Conservation (phyloP, 2,797 vertebrate species). For the Oreochromis mossambicus region DNA sequence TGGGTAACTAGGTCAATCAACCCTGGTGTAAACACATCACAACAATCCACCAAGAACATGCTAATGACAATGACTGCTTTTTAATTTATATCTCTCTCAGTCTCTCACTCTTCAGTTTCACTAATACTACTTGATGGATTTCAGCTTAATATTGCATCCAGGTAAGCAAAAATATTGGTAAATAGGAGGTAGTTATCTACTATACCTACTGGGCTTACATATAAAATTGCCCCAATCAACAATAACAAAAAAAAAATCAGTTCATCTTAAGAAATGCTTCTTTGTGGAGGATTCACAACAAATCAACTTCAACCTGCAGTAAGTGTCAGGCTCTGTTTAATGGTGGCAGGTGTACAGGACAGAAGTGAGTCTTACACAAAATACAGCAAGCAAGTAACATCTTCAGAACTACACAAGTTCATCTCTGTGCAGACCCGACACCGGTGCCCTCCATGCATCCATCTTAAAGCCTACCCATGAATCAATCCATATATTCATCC, state of each 20-base stretch:
- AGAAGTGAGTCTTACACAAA: not conserved
- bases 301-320: not conserved
- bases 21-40: conserved; percentile 67
- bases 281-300: not conserved
- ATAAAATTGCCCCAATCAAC: not conserved
- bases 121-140: not conserved
- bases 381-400: not conserved
- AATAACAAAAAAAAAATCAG: not conserved
- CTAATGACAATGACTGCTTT: conserved; percentile 66
- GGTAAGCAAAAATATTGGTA: not conserved
- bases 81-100: conserved; percentile 12
- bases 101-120: not conserved
- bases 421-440: conserved; percentile 14
- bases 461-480: conserved; percentile 16
- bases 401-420: conserved; percentile 12
- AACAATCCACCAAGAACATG: conserved; percentile 57
- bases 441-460: not conserved
- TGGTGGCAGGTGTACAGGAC: not conserved
- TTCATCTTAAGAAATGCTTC: not conserved
- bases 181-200: not conserved
- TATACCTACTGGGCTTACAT: not conserved
- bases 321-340: not conserved
- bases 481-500: conserved; percentile 35
- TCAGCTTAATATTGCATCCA: not conserved
- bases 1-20: conserved; percentile 74